phyloP scores from a whole-genome alignment of 1,140 invertebrate genomes.

The Drosophila hydei region DNA sequence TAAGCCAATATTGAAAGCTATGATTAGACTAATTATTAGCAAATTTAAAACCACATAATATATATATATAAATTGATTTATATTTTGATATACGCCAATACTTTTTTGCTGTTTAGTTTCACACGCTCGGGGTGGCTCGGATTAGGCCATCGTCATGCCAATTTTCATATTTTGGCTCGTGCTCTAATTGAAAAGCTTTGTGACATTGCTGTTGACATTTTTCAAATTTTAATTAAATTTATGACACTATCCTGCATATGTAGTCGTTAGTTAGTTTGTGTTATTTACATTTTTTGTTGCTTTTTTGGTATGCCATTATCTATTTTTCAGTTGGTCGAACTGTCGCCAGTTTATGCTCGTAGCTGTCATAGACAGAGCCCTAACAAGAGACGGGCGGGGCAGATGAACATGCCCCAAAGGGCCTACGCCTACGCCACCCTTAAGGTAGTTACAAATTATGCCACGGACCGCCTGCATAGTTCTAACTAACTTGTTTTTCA shows the following conservation, averaged over 20 bases:
- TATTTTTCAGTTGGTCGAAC: slow-evolving; percentile 41
- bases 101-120: slow-evolving; percentile 23
- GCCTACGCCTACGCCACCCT: not conserved
- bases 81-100: not conserved
- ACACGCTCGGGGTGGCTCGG: slow-evolving; percentile 12
- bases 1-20: not conserved
- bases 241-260: slow-evolving; percentile 43
- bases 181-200: slow-evolving; percentile 67
- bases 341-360: slow-evolving; percentile 30
- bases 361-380: slow-evolving; percentile 35
- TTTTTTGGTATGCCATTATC: slow-evolving; percentile 21
- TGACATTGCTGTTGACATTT: slow-evolving; percentile 64
- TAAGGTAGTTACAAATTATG: slow-evolving; percentile 54
- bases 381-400: not conserved
- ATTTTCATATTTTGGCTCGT: slow-evolving; percentile 26
- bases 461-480: slow-evolving; percentile 19
- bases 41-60: not conserved
- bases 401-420: slow-evolving; percentile 21
- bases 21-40: slow-evolving; percentile 7
- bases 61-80: not conserved
- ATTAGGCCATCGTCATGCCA: slow-evolving; percentile 21
- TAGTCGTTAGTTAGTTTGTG: slow-evolving; percentile 4
- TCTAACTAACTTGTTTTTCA: slow-evolving; percentile 57
- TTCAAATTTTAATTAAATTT: slow-evolving; percentile 75
- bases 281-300: slow-evolving; percentile 20